Conservation (phyloP, 2,888 invertebrate species). For the Pogonocherus hispidulus region DNA sequence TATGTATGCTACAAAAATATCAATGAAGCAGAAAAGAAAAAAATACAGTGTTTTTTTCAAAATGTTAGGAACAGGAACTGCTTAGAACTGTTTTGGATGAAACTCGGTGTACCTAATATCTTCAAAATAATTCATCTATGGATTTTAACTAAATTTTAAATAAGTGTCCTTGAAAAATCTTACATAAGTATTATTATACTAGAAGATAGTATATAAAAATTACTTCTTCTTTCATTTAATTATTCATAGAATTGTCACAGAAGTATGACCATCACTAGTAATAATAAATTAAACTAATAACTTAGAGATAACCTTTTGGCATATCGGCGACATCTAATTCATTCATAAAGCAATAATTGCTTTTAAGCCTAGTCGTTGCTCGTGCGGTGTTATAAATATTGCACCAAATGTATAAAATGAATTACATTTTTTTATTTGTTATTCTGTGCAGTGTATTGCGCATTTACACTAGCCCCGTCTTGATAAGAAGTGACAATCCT, state of each 20-base stretch:
- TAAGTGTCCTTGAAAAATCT: no score
- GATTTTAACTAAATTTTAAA: no score
- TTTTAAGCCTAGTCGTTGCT: neutral
- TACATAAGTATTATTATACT: no score
- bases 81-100: no score
- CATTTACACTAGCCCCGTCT: conserved; percentile 15
- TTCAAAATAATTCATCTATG: no score
- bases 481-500: conserved; percentile 37
- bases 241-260: neutral
- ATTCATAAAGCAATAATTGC: conserved; percentile 5
- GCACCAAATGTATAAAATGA: neutral
- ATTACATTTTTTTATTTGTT: neutral
- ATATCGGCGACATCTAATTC: neutral
- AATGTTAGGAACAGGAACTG: no score
- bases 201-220: no score
- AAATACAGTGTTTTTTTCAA: no score
- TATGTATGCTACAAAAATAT: no score
- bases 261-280: neutral
- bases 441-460: neutral
- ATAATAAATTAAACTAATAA: neutral
- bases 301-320: conserved; percentile 15
- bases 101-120: no score
- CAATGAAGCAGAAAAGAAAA: no score
- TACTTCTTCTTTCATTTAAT: no score
- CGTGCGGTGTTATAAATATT: neutral